Conservation (phyloP, 2,888 invertebrate species). For the Galerucella calmariensis region DNA sequence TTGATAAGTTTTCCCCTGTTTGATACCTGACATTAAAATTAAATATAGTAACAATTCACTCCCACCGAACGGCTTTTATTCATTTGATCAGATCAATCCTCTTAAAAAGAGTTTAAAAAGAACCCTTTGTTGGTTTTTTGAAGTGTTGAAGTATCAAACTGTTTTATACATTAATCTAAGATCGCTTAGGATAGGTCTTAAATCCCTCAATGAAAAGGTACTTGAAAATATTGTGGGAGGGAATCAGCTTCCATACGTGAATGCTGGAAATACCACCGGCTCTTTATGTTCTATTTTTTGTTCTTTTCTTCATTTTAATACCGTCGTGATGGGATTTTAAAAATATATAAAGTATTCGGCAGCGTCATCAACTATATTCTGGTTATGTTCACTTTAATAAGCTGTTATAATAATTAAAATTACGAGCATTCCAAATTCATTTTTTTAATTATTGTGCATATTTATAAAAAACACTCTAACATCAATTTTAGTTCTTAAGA, state of each 20-base stretch:
- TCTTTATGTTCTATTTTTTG: neutral
- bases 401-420: too few relatives aligned
- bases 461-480: too few relatives aligned
- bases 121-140: slow-evolving; percentile 39
- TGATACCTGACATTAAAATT: slow-evolving; percentile 53
- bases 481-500: too few relatives aligned
- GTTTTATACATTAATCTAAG: slow-evolving; percentile 44
- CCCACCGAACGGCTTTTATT: slow-evolving; percentile 47
- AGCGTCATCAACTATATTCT: neutral
- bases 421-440: too few relatives aligned
- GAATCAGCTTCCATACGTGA: neutral
- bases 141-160: slow-evolving; percentile 44
- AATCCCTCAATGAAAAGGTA: slow-evolving; percentile 31
- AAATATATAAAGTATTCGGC: neutral
- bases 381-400: neutral
- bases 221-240: slow-evolving; percentile 11
- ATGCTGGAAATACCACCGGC: neutral
- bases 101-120: slow-evolving; percentile 29
- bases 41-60: slow-evolving; percentile 55
- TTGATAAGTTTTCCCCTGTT: slow-evolving; percentile 53
- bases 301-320: neutral
- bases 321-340: neutral
- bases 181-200: slow-evolving; percentile 40
- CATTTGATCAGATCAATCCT: slow-evolving; percentile 35
- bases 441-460: too few relatives aligned